These are phyloP conservation scores for Volucella inflata DNA, from an alignment of 2,888 invertebrate genomes.

Conservation along the genomic window DNA sequence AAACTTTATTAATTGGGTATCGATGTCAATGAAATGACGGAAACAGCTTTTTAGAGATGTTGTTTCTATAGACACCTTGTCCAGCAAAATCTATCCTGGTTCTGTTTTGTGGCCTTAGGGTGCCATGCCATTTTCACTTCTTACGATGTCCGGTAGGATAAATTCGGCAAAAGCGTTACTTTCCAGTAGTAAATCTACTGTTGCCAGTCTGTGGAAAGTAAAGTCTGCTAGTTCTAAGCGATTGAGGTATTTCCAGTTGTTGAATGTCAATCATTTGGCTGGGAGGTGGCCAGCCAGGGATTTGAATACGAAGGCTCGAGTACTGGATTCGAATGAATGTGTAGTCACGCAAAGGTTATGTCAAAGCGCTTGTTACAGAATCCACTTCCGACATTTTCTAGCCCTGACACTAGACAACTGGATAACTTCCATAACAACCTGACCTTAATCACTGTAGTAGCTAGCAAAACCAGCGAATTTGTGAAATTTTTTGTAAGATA, in stretches of 20 bases:
- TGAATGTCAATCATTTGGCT: not conserved
- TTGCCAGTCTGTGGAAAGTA: not conserved
- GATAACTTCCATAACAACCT: not conserved
- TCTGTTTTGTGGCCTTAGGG: constrained; percentile 22
- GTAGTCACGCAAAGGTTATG: constrained; percentile 11
- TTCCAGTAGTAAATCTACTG: constrained; percentile 16
- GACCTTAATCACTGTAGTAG: constrained; percentile 15
- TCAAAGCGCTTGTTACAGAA: constrained; percentile 7
- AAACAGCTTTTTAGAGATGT: not conserved
- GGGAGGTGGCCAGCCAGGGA: constrained; percentile 26
- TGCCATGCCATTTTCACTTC: constrained; percentile 5
- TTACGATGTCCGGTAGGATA: constrained; percentile 15
- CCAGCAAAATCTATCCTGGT: constrained; percentile 24
- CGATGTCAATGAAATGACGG: constrained; percentile 10
- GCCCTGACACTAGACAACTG: constrained; percentile 5
- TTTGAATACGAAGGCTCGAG: constrained; percentile 4
- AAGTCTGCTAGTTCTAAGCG: constrained; percentile 23
- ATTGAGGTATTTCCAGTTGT: constrained; percentile 11
- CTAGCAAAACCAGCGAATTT: constrained; percentile 4
- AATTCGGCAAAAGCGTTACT: constrained; percentile 17
- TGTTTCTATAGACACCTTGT: constrained; percentile 1
- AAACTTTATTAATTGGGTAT: constrained; percentile 19
- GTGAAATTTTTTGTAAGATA: not conserved
- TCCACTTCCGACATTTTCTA: constrained; percentile 19
- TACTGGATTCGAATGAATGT: not conserved